These are phyloP conservation scores for Listrodromus nycthemerus DNA, from an alignment of 2,888 invertebrate genomes.

Conservation along the genomic window DNA sequence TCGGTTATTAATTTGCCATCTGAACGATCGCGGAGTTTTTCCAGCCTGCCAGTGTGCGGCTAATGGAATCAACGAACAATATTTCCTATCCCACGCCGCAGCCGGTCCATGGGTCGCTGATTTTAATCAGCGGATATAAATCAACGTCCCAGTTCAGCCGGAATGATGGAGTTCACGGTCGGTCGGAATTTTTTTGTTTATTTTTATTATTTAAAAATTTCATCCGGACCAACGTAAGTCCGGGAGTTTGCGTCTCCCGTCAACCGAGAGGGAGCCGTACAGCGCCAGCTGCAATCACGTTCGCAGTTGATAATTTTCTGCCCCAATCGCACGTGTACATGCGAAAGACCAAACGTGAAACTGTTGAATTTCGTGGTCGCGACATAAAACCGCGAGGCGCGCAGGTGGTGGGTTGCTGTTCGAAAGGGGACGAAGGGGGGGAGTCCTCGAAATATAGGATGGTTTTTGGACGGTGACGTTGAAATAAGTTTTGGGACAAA, in stretches of 20 bases:
- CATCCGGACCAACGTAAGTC: conserved; percentile 17
- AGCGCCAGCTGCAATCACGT: conserved; percentile 77
- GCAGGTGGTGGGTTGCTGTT: conserved; percentile 9
- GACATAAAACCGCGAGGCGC: conserved; percentile 70
- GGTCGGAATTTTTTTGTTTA: conserved; percentile 31
- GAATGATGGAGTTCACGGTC: conserved; percentile 25
- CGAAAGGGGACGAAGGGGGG: not conserved
- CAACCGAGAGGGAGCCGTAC: conserved; percentile 30
- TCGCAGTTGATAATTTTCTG: conserved; percentile 79
- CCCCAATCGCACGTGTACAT: conserved; percentile 62
- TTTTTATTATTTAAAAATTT: not conserved
- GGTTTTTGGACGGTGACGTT: conserved; percentile 77
- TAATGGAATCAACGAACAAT: conserved; percentile 63
- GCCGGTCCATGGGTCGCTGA: conserved; percentile 41
- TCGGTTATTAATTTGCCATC: conserved; percentile 62
- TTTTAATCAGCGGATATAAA: conserved; percentile 66
- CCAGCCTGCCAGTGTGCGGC: conserved; percentile 29
- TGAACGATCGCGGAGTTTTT: conserved; percentile 50
- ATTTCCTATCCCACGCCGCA: conserved; percentile 14
- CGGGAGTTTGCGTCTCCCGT: conserved; percentile 11
- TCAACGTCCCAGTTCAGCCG: conserved; percentile 51
- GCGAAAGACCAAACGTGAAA: conserved; percentile 42
- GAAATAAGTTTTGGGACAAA: conserved; percentile 78
- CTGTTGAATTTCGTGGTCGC: conserved; percentile 63
- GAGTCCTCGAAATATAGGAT: conserved; percentile 76